These are phyloP conservation scores for Myiozetetes cayanensis DNA, from an alignment of 2,113 vertebrate genomes.

Conservation along the genomic window DNA sequence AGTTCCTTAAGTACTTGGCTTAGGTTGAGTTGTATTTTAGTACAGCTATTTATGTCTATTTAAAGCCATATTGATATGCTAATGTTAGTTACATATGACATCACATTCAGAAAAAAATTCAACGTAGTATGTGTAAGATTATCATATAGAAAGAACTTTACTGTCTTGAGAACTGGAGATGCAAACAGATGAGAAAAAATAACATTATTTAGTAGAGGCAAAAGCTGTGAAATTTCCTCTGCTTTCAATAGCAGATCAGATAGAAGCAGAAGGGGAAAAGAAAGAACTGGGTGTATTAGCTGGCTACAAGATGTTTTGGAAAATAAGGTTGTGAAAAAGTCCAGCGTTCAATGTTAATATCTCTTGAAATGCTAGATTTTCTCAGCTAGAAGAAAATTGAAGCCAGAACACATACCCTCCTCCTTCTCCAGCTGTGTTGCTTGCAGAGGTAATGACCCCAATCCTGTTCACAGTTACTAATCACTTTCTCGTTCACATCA, in stretches of 20 bases:
- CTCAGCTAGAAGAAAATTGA: neutral
- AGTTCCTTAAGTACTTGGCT: neutral
- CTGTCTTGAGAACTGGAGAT: neutral
- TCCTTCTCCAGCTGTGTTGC: constrained; percentile 12
- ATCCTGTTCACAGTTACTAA: constrained; percentile 13
- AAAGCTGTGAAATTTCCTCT: neutral
- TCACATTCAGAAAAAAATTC: neutral
- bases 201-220: neutral
- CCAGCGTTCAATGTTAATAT: neutral
- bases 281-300: neutral
- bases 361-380: neutral
- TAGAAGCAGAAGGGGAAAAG: neutral
- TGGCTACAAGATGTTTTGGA: neutral
- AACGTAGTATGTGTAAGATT: neutral
- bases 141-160: neutral
- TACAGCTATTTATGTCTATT: neutral
- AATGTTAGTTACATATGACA: neutral
- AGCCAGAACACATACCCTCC: neutral
- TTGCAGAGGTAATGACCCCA: constrained; percentile 21
- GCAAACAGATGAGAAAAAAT: neutral
- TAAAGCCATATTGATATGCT: neutral
- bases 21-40: neutral
- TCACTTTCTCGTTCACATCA: neutral
- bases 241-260: neutral
- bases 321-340: neutral